Conservation (phyloP, 2,113 vertebrate genomes). For the Paralichthys olivaceus region DNA sequence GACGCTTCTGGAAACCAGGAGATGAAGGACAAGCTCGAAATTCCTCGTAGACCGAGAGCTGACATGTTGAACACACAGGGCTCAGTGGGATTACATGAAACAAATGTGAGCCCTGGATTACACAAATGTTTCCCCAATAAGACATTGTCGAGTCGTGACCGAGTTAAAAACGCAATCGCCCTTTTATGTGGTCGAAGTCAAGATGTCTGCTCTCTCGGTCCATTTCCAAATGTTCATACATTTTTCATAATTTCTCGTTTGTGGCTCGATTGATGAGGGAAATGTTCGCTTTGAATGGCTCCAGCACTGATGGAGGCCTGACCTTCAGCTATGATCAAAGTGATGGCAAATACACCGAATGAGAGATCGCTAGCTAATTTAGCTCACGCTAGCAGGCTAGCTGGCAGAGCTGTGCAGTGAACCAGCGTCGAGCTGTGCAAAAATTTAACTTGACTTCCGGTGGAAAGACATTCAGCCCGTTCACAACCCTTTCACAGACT, state of each 20-base stretch:
- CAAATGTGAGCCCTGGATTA: not conserved
- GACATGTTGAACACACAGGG: not conserved
- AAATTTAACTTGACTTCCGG: constrained; percentile 51
- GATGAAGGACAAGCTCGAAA: constrained; percentile 59
- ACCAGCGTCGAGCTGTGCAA: not conserved
- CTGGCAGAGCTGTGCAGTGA: constrained; percentile 25
- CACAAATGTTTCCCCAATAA: not conserved
- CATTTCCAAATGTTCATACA: constrained; percentile 57
- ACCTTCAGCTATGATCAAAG: constrained; percentile 66
- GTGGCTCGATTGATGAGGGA: not conserved
- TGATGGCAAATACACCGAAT: constrained; percentile 62
- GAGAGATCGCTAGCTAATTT: constrained; percentile 66
- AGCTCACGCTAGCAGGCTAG: constrained; percentile 54
- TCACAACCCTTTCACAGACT: not conserved
- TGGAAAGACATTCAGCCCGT: constrained; percentile 8
- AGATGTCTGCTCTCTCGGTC: constrained; percentile 79
- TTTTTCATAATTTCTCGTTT: constrained; percentile 36
- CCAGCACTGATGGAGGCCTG: constrained; percentile 18
- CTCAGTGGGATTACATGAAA: not conserved
- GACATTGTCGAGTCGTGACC: constrained; percentile 21
- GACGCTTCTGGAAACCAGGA: constrained; percentile 56
- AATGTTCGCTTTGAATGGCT: not conserved
- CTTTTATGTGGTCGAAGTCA: constrained; percentile 67
- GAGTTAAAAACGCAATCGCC: constrained; percentile 29
- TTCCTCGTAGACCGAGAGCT: constrained; percentile 48